These are phyloP conservation scores for Helobdella robusta DNA, from an alignment of 2,888 invertebrate genomes.

Conservation along the genomic window DNA sequence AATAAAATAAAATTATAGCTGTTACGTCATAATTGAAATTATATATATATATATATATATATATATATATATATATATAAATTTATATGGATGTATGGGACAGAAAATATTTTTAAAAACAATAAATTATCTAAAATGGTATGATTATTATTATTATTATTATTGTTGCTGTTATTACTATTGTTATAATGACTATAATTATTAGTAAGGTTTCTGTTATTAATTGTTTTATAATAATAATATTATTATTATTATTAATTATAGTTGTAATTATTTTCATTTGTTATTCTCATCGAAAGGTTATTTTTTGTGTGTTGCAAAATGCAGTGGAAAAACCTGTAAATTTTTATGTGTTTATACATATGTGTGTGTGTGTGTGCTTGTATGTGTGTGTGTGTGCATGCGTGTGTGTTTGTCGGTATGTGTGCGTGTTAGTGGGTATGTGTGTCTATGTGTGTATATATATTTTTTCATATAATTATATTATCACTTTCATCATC, in stretches of 20 bases:
- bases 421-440: not conserved
- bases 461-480: not conserved
- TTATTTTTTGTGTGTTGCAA: not conserved
- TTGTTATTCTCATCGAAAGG: not conserved
- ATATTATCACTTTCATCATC: too few relatives aligned
- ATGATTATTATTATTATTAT: too few relatives aligned
- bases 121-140: too few relatives aligned
- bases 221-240: not conserved
- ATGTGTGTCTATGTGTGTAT: not conserved
- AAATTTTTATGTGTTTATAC: not conserved
- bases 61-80: too few relatives aligned
- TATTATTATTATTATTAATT: not conserved
- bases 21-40: too few relatives aligned
- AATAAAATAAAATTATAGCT: too few relatives aligned
- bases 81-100: too few relatives aligned
- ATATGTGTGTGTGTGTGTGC: slow-evolving; percentile 3
- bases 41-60: too few relatives aligned
- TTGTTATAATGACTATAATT: too few relatives aligned
- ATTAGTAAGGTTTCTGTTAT: not conserved
- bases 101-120: too few relatives aligned
- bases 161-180: too few relatives aligned
- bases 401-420: not conserved
- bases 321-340: not conserved
- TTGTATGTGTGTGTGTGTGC: not conserved
- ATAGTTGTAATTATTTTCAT: too few relatives aligned